Percentiles rank a stretch among this genome's conserved stretches.
Conservation (phyloP, 2,888 invertebrate species). For the Crocallis elinguaria region DNA sequence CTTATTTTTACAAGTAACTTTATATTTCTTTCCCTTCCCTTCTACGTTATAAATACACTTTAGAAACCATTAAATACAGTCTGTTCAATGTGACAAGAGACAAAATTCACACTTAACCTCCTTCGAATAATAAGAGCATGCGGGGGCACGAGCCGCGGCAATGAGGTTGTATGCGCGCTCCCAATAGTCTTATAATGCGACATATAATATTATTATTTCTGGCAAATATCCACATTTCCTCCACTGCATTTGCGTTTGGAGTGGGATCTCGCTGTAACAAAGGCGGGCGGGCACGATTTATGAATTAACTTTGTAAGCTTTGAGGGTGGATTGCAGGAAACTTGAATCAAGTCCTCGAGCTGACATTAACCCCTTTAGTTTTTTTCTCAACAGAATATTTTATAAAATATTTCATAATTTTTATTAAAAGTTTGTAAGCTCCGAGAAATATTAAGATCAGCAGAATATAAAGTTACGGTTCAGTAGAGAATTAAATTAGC, state of each 20-base stretch:
- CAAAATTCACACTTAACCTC: slow-evolving; percentile 13
- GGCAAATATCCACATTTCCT: slow-evolving; percentile 33
- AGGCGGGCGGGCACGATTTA: slow-evolving; percentile 23
- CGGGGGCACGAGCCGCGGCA: slow-evolving; percentile 5
- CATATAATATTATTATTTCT: slow-evolving; percentile 26
- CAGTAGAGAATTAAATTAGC: slow-evolving; percentile 29
- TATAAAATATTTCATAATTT: slow-evolving; percentile 22
- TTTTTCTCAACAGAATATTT: slow-evolving; percentile 26
- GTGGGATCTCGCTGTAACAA: slow-evolving; percentile 29
- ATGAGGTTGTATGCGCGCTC: slow-evolving; percentile 20
- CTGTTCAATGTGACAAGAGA: not conserved
- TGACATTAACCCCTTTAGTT: slow-evolving; percentile 34
- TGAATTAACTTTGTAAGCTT: slow-evolving; percentile 30
- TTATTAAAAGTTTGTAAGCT: slow-evolving; percentile 8
- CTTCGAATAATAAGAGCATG: slow-evolving; percentile 9
- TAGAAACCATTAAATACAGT: not conserved
- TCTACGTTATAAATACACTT: not conserved
- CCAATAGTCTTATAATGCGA: slow-evolving; percentile 21
- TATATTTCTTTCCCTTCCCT: not conserved
- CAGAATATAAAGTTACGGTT: not conserved
- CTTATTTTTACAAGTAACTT: too few species aligned
- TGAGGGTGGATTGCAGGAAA: slow-evolving; percentile 22
- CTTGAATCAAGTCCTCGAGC: slow-evolving; percentile 32
- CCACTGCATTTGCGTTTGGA: slow-evolving; percentile 24
- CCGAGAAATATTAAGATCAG: not conserved